Evolutionary conservation across 2,797 vertebrate species (phyloP).

Genomic region (Centropyge bicolor): DNA sequence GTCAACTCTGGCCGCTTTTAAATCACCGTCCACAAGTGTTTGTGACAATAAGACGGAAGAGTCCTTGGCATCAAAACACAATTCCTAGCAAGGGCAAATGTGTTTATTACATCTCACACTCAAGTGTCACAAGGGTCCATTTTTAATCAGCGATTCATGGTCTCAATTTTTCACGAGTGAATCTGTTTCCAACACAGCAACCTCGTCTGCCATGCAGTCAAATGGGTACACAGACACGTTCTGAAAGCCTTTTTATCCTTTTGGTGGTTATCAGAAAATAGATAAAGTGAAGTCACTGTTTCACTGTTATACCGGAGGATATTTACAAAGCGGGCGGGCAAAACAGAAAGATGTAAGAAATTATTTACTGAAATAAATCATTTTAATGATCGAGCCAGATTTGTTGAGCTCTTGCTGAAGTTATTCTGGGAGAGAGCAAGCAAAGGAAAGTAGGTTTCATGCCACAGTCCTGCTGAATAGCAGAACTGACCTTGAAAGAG

Average conservation of each 20-base stretch:
- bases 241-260: constrained; percentile 1
- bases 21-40: constrained; percentile 56
- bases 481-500: constrained; percentile 22
- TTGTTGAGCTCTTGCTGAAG: not conserved
- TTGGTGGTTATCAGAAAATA: constrained; percentile 4
- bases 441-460: constrained; percentile 21
- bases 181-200: constrained; percentile 34
- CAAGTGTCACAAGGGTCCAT: constrained; percentile 47
- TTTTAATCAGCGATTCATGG: constrained; percentile 66
- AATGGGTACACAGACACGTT: constrained; percentile 5
- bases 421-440: constrained; percentile 7
- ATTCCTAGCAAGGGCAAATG: constrained; percentile 67
- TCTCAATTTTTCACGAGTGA: constrained; percentile 54
- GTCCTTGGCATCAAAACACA: constrained; percentile 68
- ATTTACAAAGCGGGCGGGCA: not conserved
- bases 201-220: constrained; percentile 10
- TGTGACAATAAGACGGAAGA: constrained; percentile 65
- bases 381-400: constrained; percentile 1
- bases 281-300: not conserved
- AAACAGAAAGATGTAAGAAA: not conserved
- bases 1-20: constrained; percentile 58
- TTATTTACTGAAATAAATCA: constrained; percentile 10
- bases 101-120: constrained; percentile 65
- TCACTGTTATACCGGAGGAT: not conserved
- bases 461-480: constrained; percentile 9